phyloP scores from a whole-genome alignment of 1,140 invertebrate species.

The Leptinotarsa lineolata region DNA sequence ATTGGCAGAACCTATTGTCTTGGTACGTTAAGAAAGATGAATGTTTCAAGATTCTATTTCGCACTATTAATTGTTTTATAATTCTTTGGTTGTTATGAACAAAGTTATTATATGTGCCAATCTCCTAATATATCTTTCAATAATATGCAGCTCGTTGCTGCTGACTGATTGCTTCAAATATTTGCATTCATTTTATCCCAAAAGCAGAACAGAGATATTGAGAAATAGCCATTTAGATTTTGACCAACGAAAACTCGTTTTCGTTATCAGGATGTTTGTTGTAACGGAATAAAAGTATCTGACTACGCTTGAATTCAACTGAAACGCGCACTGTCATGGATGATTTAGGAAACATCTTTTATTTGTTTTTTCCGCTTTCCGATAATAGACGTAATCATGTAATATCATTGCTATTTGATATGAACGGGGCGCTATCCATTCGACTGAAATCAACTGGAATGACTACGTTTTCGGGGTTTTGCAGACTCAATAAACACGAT shows the following conservation, averaged over 20 bases:
- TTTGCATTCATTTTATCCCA: not conserved
- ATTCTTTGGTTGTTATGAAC: too few relatives aligned
- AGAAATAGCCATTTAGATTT: not conserved
- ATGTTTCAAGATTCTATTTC: too few relatives aligned
- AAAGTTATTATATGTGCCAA: too few relatives aligned
- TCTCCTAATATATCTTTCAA: too few relatives aligned
- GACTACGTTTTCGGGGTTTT: too few relatives aligned
- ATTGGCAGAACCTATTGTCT: too few relatives aligned
- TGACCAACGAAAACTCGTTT: not conserved
- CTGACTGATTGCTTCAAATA: not conserved
- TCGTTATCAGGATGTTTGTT: not conserved
- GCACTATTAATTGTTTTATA: too few relatives aligned
- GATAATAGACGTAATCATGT: not conserved
- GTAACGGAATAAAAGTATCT: not conserved
- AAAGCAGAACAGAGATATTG: not conserved
- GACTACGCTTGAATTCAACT: not conserved
- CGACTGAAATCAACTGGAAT: too few relatives aligned
- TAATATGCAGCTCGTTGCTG: not conserved
- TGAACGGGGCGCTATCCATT: too few relatives aligned
- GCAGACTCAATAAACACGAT: too few relatives aligned
- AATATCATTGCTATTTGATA: too few relatives aligned
- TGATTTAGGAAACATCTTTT: not conserved
- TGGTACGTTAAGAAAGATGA: too few relatives aligned
- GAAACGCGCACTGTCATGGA: not conserved
- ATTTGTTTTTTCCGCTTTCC: not conserved